Evolutionary conservation across 2,113 vertebrate genomes (phyloP).

Genomic region (Grammomys dolichurus): DNA sequence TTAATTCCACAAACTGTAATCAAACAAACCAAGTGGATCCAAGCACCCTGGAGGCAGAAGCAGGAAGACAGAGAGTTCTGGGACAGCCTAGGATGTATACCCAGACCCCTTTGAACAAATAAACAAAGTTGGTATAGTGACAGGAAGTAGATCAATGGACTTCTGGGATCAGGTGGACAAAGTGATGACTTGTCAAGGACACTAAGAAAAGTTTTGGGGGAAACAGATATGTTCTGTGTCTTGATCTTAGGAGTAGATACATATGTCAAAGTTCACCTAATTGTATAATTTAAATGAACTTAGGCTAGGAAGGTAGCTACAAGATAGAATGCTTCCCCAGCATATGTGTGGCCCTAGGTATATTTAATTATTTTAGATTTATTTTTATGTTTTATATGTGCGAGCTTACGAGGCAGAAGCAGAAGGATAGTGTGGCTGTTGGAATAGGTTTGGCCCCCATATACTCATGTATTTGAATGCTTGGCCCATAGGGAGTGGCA

Average conservation of each 20-base stretch:
- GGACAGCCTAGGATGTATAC: neutral
- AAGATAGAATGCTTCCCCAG: neutral
- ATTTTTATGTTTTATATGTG: neutral
- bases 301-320: neutral
- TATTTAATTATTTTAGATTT: neutral
- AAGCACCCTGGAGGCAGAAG: neutral
- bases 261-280: constrained; percentile 17
- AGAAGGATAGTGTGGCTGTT: neutral
- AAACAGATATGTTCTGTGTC: constrained; percentile 17
- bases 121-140: neutral
- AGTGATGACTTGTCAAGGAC: neutral
- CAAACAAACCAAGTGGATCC: neutral
- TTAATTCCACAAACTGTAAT: neutral
- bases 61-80: neutral
- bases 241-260: constrained; percentile 13
- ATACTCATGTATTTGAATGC: neutral
- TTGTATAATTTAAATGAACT: neutral
- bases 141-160: constrained; percentile 36
- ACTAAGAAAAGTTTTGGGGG: neutral
- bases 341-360: neutral
- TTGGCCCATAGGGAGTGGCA: neutral
- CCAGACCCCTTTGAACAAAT: neutral
- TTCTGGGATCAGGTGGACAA: neutral
- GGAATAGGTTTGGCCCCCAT: neutral
- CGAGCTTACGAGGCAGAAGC: neutral